Evolutionary conservation across 2,113 vertebrate genomes (phyloP).

Genomic region (Phasianus colchicus): DNA sequence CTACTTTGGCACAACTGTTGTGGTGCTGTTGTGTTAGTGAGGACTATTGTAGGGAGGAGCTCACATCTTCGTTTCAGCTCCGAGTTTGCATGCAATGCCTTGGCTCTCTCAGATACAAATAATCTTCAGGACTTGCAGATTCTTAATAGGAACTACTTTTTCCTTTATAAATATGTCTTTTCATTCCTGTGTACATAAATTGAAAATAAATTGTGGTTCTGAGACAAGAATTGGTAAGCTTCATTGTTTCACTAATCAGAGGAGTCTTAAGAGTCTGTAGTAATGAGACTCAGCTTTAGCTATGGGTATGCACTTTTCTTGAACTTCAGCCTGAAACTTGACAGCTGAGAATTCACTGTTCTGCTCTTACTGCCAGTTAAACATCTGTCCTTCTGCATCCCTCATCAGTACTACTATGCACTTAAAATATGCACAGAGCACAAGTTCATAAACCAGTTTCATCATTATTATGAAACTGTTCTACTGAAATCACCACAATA

Average conservation of each 20-base stretch:
- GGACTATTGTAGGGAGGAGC: conserved; percentile 21
- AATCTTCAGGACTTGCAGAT: not conserved
- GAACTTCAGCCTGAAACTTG: conserved; percentile 35
- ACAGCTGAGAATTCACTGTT: conserved; percentile 25
- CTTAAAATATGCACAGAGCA: not conserved
- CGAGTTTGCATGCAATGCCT: not conserved
- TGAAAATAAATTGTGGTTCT: not conserved
- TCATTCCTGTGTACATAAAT: not conserved
- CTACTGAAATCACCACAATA: not conserved
- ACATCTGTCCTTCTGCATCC: conserved; percentile 37
- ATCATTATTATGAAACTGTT: not conserved
- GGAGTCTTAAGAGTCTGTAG: not conserved
- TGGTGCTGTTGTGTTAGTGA: not conserved
- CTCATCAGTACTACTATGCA: not conserved
- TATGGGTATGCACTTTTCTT: not conserved
- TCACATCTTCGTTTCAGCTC: not conserved
- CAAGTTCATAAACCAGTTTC: not conserved
- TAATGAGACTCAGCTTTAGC: conserved; percentile 22
- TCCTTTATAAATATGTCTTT: not conserved
- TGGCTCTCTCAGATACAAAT: not conserved
- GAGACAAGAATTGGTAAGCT: conserved; percentile 5
- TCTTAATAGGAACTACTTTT: not conserved
- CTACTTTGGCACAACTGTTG: not conserved
- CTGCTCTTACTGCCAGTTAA: conserved; percentile 29
- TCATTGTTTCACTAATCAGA: not conserved